Base-by-base conservation (phyloP, 2,888 invertebrate species). In the Theretra japonica region DNA sequence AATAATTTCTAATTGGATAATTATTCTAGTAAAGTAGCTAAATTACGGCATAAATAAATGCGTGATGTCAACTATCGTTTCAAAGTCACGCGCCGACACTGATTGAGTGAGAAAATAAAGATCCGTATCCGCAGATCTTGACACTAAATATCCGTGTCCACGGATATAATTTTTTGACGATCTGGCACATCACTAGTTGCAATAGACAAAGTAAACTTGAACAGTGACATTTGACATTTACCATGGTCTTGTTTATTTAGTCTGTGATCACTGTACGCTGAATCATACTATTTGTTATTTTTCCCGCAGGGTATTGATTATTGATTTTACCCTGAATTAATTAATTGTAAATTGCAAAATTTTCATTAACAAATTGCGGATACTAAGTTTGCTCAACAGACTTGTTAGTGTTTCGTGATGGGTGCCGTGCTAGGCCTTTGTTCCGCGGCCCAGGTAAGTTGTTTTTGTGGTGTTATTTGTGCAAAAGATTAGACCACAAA, bases 371-470 rank as follows among this genome's bases (percentile, higher is more conserved):
- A 53, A 19, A 30, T 28, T 33, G 21, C 8, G 59, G 23, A 50
- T 48, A 60, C 4, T 28, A n/a, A n/a, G 15, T 68, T 48, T 21
- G 21, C 7, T 58, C 41, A 56, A 23, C 15, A 53, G 21, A 33
- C 19, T 50, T 60, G 23, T 21, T 48, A 23, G 7, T 4, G 19
- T 8, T 19, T 57, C 33, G 25, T 59, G 21, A 96, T 96, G 96
- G 96, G 96, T 79, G 96, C 96, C 68, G 95, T 95, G 70, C 85
- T 96, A 75, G 96, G 95, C 65, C 88, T 96, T 80, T 95, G 95
- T 89, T 95, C 96, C 76, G 96, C 95, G 77, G 95, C 96, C 69
- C 96, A 96, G 95, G 96, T 96, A 72, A 73, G 75, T 68, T 70
- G 50, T 19, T 60, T 33, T 11, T 59, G 23, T 17, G 56, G 17